Percentiles rank a stretch among this genome's conserved stretches.
phyloP scores from a whole-genome alignment of 2,888 invertebrate genomes.

The Aproaerema taeniolella region DNA sequence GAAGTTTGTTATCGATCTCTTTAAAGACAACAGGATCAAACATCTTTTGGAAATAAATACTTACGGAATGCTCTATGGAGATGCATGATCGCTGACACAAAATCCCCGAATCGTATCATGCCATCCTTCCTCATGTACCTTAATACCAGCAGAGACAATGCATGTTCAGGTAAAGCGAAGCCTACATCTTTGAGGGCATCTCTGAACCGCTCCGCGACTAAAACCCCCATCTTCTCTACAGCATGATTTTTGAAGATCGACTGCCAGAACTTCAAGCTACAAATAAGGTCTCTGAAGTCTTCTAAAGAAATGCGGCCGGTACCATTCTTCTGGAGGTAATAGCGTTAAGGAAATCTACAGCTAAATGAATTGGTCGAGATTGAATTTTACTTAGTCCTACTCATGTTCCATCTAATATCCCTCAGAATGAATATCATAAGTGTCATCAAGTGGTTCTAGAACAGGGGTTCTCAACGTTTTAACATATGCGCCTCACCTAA shows the following conservation, averaged over 20 bases:
- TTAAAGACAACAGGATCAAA: too few species aligned
- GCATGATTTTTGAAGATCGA: slow-evolving; percentile 92
- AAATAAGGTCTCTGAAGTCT: slow-evolving; percentile 94
- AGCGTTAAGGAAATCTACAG: slow-evolving; percentile 32
- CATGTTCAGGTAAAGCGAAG: slow-evolving; percentile 90
- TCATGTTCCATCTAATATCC: too few species aligned
- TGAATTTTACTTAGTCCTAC: too few species aligned
- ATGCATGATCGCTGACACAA: slow-evolving; percentile 92
- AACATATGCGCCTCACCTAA: too few species aligned
- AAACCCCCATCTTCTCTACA: slow-evolving; percentile 92
- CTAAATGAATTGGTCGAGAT: too few species aligned
- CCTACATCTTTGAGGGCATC: slow-evolving; percentile 93
- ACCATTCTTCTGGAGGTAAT: slow-evolving; percentile 80
- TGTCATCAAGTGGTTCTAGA: too few species aligned
- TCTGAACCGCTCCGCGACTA: slow-evolving; percentile 89
- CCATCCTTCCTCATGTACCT: slow-evolving; percentile 96
- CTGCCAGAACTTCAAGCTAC: slow-evolving; percentile 94
- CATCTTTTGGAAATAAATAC: slow-evolving; percentile 32
- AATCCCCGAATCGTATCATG: slow-evolving; percentile 93
- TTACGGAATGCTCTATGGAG: slow-evolving; percentile 92
- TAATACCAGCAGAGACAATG: slow-evolving; percentile 87
- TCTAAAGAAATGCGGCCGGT: slow-evolving; percentile 88
- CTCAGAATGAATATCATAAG: too few species aligned
- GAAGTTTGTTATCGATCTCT: background rate
- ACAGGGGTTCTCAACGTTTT: too few species aligned